These are phyloP conservation scores for Siderastrea radians DNA, from an alignment of 92 coral and sea anemone species.

Conservation along the genomic window DNA sequence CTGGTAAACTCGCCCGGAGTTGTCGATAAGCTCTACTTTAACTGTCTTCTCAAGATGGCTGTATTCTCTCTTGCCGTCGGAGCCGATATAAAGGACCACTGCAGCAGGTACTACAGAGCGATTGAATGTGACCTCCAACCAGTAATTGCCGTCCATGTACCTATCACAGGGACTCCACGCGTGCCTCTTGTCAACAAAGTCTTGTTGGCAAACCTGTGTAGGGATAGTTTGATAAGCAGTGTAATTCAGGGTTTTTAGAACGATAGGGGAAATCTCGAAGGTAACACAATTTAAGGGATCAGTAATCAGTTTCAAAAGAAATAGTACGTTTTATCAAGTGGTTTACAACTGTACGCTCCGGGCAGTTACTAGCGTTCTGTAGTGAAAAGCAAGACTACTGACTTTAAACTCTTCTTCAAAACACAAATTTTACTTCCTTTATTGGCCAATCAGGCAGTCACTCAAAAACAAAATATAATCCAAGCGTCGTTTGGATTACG, in stretches of 20 bases:
- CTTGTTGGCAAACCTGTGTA: constrained; percentile 75
- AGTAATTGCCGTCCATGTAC: constrained; percentile 46
- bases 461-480: too few species aligned
- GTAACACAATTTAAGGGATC: too few species aligned
- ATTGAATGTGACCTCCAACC: constrained; percentile 87
- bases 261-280: neutral
- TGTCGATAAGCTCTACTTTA: constrained; percentile 76
- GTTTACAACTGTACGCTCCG: too few species aligned
- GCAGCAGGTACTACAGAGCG: constrained; percentile 93
- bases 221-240: neutral
- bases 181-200: constrained; percentile 1
- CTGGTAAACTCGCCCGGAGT: constrained; percentile 48
- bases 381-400: too few species aligned
- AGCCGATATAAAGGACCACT: constrained; percentile 81
- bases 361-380: too few species aligned
- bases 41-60: constrained; percentile 44
- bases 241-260: neutral
- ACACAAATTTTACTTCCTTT: too few species aligned
- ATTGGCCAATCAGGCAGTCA: too few species aligned
- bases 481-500: too few species aligned
- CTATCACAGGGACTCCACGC: constrained; percentile 84
- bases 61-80: constrained; percentile 68
- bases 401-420: too few species aligned
- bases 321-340: too few species aligned
- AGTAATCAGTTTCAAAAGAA: too few species aligned